These are phyloP conservation scores for Sterna hirundo DNA, from an alignment of 2,113 vertebrate genomes.

Conservation along the genomic window DNA sequence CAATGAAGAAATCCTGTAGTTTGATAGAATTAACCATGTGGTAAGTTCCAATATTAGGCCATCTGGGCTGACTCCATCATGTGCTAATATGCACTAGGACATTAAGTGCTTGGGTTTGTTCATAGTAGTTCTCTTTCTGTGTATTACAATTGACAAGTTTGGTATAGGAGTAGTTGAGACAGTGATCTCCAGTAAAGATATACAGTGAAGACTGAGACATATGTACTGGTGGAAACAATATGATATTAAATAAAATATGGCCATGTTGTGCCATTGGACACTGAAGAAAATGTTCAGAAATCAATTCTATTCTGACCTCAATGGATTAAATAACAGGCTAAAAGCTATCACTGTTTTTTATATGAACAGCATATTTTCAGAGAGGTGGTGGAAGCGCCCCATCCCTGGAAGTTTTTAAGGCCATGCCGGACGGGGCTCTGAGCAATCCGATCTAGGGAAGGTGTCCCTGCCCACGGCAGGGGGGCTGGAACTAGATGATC, in stretches of 20 bases:
- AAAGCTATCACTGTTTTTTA: not conserved
- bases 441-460: too few relatives aligned
- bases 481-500: too few relatives aligned
- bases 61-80: not conserved
- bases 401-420: too few relatives aligned
- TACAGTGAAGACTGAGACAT: not conserved
- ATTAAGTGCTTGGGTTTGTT: not conserved
- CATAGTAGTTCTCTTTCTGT: not conserved
- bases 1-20: not conserved
- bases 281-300: not conserved
- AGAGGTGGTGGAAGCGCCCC: too few relatives aligned
- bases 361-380: not conserved
- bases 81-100: not conserved
- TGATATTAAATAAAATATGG: not conserved
- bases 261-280: not conserved
- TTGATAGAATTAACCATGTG: not conserved
- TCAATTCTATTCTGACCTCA: not conserved
- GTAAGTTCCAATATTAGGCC: not conserved
- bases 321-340: not conserved
- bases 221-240: not conserved
- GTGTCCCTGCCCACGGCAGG: too few relatives aligned
- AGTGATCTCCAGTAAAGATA: not conserved
- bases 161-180: fast-evolving
- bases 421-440: too few relatives aligned
- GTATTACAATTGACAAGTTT: fast-evolving